Evolutionary conservation across 1,140 invertebrate species (phyloP).

Genomic region (Sipha flava): DNA sequence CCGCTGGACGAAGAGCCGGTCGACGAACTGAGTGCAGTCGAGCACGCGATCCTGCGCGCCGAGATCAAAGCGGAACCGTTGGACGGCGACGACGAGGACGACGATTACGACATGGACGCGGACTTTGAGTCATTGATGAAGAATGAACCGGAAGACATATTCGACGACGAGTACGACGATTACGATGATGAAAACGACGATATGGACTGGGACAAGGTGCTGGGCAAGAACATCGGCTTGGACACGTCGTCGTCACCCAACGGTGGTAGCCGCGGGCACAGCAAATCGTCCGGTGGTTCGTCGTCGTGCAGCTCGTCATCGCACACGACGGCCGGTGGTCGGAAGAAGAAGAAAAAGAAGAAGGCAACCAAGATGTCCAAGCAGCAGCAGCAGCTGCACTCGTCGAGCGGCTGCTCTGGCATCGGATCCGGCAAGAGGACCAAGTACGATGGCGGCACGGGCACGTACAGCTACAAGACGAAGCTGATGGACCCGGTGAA

Average conservation of each 20-base stretch:
- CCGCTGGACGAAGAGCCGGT: background rate
- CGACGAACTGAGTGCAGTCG: too few species aligned
- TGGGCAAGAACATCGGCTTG: background rate
- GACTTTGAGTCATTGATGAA: slow-evolving; percentile 11
- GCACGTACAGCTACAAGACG: slow-evolving; percentile 12
- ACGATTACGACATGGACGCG: background rate
- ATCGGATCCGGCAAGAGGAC: background rate
- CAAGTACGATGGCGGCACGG: background rate
- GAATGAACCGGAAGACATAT: slow-evolving; percentile 6
- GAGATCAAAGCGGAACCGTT: background rate
- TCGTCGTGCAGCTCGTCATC: slow-evolving; percentile 5
- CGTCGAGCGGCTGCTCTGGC: background rate
- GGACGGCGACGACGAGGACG: background rate
- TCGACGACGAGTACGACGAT: background rate
- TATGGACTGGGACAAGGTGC: slow-evolving; percentile 10
- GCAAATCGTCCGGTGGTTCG: background rate
- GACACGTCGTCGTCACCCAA: background rate
- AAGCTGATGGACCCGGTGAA: slow-evolving; percentile 27
- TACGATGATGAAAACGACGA: slow-evolving; percentile 23
- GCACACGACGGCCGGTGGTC: background rate
- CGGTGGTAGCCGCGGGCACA: background rate
- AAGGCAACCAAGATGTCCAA: background rate
- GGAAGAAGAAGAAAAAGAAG: slow-evolving; percentile 16
- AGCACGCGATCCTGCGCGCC: too few species aligned
- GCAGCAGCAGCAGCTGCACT: background rate